A percentile compares a stretch with the other conserved stretches of the same genome.
Evolutionary conservation across 2,113 vertebrate genomes (phyloP).

Genomic region (Marcusenius ussheri): DNA sequence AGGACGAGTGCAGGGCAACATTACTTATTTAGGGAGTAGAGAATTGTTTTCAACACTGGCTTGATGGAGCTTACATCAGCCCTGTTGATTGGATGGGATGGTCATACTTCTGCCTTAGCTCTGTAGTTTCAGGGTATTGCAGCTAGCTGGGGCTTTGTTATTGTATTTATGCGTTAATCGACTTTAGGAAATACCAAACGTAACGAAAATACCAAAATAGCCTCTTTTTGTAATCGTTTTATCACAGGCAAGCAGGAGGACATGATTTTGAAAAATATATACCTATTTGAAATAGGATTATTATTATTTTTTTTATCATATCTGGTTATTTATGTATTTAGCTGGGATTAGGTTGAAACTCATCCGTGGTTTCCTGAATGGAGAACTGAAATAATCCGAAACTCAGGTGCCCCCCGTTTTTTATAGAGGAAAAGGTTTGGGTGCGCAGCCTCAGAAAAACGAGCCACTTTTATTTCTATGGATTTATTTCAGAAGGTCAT

Average conservation of each 20-base stretch:
- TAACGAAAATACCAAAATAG: not conserved
- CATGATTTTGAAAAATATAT: not conserved
- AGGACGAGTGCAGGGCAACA: not conserved
- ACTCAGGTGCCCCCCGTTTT: not conserved
- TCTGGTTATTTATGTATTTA: not conserved
- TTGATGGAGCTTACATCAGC: not conserved
- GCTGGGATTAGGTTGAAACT: not conserved
- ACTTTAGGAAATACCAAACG: not conserved
- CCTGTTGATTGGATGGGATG: not conserved
- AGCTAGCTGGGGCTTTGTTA: not conserved
- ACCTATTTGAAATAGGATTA: not conserved
- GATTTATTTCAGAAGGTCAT: constrained; percentile 25
- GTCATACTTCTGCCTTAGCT: not conserved
- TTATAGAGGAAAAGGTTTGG: not conserved
- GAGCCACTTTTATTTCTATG: not conserved
- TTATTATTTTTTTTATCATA: not conserved
- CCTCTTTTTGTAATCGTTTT: not conserved
- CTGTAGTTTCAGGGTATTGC: not conserved
- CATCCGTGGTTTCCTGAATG: not conserved
- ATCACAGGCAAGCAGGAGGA: not conserved
- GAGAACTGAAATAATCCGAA: not conserved
- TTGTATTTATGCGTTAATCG: not conserved
- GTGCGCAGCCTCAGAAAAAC: not conserved
- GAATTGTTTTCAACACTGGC: not conserved
- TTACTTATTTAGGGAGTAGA: not conserved